These are phyloP conservation scores for Pegoplata infirma DNA, from an alignment of 2,888 invertebrate species.

Conservation along the genomic window DNA sequence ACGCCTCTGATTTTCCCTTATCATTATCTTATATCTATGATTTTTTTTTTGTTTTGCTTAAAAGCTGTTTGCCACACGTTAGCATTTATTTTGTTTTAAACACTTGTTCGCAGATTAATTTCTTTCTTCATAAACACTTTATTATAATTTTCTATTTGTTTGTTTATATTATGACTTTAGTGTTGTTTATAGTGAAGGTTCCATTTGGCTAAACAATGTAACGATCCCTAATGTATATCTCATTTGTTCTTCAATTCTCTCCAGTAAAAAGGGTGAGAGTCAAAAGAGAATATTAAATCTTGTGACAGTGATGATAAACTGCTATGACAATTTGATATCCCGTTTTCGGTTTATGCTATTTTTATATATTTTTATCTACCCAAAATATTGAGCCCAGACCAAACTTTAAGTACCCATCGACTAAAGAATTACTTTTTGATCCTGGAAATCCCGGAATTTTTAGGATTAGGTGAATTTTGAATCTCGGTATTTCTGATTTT, in stretches of 20 bases:
- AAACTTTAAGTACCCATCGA: no score
- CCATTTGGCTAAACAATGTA: constrained; percentile 42
- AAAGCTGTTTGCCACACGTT: constrained; percentile 32
- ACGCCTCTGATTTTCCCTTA: constrained; percentile 6
- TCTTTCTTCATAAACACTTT: constrained; percentile 12
- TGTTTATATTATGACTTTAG: constrained; percentile 48
- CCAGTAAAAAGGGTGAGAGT: background rate
- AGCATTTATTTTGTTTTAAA: constrained; percentile 42
- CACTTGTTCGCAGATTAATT: constrained; percentile 53
- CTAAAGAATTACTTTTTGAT: no score
- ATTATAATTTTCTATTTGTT: constrained; percentile 45
- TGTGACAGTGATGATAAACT: background rate
- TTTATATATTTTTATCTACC: no score
- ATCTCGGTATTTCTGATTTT: no score
- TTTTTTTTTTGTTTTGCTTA: constrained; percentile 29
- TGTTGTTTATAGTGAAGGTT: constrained; percentile 48
- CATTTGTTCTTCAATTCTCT: background rate
- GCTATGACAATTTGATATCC: no score
- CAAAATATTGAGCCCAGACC: no score
- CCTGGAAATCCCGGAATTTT: no score
- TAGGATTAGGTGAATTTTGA: no score
- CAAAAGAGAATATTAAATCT: background rate
- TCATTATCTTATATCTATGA: background rate
- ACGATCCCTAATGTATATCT: background rate
- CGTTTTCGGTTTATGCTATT: no score